These are phyloP conservation scores for Caenorhabditis afra DNA, from an alignment of 2,888 invertebrate species.

Conservation along the genomic window DNA sequence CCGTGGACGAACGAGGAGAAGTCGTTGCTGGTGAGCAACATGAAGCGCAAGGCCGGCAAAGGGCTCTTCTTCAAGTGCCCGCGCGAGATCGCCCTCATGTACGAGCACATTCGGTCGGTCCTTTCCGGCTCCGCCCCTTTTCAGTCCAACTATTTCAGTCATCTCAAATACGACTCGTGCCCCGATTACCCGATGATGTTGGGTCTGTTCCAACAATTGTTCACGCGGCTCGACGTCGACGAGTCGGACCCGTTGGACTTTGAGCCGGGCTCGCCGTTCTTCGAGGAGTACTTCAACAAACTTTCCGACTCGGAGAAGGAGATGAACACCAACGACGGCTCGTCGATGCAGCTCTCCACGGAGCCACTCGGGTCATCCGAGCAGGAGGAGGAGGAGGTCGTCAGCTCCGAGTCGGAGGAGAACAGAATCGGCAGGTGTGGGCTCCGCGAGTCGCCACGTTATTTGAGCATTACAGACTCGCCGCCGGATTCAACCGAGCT, in stretches of 20 bases:
- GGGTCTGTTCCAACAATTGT: constrained; percentile 50
- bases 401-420: neutral
- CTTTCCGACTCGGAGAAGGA: constrained; percentile 46
- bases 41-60: constrained; percentile 53
- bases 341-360: constrained; percentile 3
- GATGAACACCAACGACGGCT: constrained; percentile 1
- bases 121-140: neutral
- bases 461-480: constrained; percentile 43
- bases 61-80: constrained; percentile 63
- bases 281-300: constrained; percentile 27
- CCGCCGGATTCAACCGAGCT: constrained; percentile 47
- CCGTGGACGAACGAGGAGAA: constrained; percentile 60
- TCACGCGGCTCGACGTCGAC: constrained; percentile 29
- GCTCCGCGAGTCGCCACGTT: neutral
- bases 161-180: constrained; percentile 52
- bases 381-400: neutral
- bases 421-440: neutral
- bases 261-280: constrained; percentile 54
- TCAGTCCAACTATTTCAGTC: constrained; percentile 10
- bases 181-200: constrained; percentile 63
- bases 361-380: neutral
- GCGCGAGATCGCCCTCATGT: constrained; percentile 53
- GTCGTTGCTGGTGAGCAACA: constrained; percentile 40
- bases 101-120: constrained; percentile 62
- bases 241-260: constrained; percentile 60